phyloP scores from a whole-genome alignment of 2,113 vertebrate species.

The Cryptotis parvus region DNA sequence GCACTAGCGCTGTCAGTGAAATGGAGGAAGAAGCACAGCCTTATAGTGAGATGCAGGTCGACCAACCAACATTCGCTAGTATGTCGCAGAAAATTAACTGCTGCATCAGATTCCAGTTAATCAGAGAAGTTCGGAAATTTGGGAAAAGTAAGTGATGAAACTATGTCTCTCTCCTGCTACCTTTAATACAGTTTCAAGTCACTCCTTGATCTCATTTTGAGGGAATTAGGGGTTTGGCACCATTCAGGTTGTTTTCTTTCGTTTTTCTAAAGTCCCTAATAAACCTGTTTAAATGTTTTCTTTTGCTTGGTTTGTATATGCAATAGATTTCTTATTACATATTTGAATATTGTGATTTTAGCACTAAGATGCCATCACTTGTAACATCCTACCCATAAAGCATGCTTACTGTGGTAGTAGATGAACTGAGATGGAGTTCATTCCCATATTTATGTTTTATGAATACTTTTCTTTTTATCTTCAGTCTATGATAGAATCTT shows the following conservation, averaged over 20 bases:
- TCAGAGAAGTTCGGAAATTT: conserved; percentile 94
- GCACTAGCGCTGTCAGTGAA: too few relatives aligned
- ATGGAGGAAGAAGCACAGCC: background rate
- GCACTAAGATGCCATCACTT: background rate
- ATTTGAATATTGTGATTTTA: background rate
- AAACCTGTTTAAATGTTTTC: too few relatives aligned
- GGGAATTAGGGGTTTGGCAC: background rate
- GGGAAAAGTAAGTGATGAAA: conserved; percentile 92
- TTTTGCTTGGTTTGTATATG: background rate
- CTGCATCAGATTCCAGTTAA: conserved; percentile 91
- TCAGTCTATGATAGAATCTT: conserved; percentile 93
- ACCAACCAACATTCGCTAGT: background rate
- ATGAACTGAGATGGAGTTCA: background rate
- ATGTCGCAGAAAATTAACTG: conserved; percentile 82
- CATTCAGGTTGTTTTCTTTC: background rate
- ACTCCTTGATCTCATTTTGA: background rate
- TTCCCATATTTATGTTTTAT: background rate
- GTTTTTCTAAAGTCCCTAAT: background rate
- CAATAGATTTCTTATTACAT: background rate
- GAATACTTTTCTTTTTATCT: conserved; percentile 33
- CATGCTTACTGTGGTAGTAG: background rate
- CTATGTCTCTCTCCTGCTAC: background rate
- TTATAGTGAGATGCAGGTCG: background rate
- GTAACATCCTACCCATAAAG: background rate
- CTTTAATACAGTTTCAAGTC: background rate